A percentile compares a stretch with the other conserved stretches of the same genome.
Evolutionary conservation across 2,888 invertebrate genomes (phyloP).

Genomic region (Eulithis prunata): DNA sequence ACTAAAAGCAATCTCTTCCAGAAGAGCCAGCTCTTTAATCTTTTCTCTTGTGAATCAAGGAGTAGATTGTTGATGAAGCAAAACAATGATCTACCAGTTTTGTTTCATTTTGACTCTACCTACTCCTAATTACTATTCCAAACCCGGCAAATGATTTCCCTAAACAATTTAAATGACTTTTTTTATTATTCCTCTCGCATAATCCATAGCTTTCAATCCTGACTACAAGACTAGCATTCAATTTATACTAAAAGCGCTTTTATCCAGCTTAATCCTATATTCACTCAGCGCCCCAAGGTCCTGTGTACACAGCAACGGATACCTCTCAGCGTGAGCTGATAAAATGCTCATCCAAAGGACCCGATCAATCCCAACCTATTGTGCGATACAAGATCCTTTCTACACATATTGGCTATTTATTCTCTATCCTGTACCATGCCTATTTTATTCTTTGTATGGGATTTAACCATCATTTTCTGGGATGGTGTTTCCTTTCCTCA

Average conservation of each 20-base stretch:
- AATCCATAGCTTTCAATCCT: constrained; percentile 13
- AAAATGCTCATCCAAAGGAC: constrained; percentile 58
- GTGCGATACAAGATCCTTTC: constrained; percentile 55
- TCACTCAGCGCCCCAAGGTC: constrained; percentile 49
- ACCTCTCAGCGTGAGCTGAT: constrained; percentile 59
- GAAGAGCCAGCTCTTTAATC: too few relatives aligned
- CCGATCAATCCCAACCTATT: constrained; percentile 60
- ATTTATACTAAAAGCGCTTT: constrained; percentile 44
- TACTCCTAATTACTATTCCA: not conserved
- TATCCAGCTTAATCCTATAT: constrained; percentile 54
- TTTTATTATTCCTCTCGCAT: constrained; percentile 6
- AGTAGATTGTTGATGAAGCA: too few relatives aligned
- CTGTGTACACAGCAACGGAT: constrained; percentile 52
- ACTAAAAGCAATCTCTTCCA: too few relatives aligned
- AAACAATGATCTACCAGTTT: too few relatives aligned
- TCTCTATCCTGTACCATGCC: constrained; percentile 22
- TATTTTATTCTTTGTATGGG: constrained; percentile 37
- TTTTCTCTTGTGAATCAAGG: too few relatives aligned
- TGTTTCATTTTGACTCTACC: too few relatives aligned
- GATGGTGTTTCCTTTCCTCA: constrained; percentile 32
- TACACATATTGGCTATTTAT: constrained; percentile 30
- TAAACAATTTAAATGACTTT: not conserved
- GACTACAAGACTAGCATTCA: constrained; percentile 30
- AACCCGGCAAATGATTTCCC: not conserved
- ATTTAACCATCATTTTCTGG: constrained; percentile 37